Evolutionary conservation across 2,797 vertebrate species (phyloP), one percentile per base, ranked within the genome.

Genomic region (Neosalanx taihuensis): DNA sequence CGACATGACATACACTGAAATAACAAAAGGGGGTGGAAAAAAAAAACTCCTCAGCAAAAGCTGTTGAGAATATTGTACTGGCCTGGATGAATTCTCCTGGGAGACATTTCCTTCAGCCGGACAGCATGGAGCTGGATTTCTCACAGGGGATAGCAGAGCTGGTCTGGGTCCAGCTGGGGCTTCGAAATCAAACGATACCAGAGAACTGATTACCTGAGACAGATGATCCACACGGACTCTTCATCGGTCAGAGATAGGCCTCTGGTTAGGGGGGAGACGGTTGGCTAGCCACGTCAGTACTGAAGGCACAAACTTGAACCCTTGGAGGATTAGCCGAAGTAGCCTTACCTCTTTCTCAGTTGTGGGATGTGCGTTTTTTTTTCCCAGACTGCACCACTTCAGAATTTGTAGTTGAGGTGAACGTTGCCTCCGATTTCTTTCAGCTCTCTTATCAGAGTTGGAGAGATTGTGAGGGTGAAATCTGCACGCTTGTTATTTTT

Each of bases 21-120:
- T 82, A 84, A 84, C 77, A 72, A 13, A 2, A 7, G 37, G 35
- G 60, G 78, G 72, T 86, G 73, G 10, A 10, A 7, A 7, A 3
- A 41, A 79, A 83, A 79, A 84, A 86, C 86, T 86, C 76, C 81
- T 86, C 84, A 89, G 85, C 81, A 66, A 66, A 84, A 87, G 74
- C 75, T 74, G 80, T 85, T 75, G 70, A 71, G 75, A 80, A 70
- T 67, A 83, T 74, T 74, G 64, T 85, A 86, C 6, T 73, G 83
- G 86, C 86, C 73, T 83, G 88, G 86, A 89, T 78, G 33, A 64
- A 37, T 56, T n/a, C 18, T 17, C 18, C 51, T 10, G 51, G 18
- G 51, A 17, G 51, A 17, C 51, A n/a, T 56, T n/a, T 56, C 18
- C 51, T 56, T 56, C 7, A 46, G 41, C 7, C 12, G 41, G 41